Evolutionary conservation across 2,113 vertebrate species (phyloP).

Genomic region (Hydrochoerus hydrochaeris): DNA sequence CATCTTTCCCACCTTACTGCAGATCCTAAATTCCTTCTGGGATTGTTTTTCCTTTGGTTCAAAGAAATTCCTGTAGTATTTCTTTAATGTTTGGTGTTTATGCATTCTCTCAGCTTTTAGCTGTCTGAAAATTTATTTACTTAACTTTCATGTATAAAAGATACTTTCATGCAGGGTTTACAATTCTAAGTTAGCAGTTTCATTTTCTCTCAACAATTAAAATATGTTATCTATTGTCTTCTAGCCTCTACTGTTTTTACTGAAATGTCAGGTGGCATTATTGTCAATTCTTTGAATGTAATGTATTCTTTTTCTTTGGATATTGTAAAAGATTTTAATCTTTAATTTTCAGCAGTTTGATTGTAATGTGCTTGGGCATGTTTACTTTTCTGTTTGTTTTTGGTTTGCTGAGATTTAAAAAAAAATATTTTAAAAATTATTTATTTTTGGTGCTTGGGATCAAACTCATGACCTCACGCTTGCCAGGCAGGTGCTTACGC

Average conservation of each 20-base stretch:
- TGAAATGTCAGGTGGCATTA: neutral
- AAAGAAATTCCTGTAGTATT: slow-evolving; percentile 20
- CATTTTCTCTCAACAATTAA: neutral
- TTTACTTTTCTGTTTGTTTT: neutral
- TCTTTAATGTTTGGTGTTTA: neutral
- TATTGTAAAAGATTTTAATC: neutral
- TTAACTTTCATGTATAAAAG: neutral
- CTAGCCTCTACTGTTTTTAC: neutral
- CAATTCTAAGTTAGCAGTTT: neutral
- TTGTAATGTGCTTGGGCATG: neutral
- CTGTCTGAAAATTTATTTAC: slow-evolving; percentile 20
- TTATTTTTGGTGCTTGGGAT: too few species aligned
- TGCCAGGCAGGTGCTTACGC: too few species aligned
- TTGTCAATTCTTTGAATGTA: neutral
- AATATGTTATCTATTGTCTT: neutral
- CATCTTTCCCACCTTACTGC: neutral
- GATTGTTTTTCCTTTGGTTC: neutral
- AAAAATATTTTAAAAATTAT: too few species aligned
- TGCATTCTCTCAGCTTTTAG: slow-evolving; percentile 39
- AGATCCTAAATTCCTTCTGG: slow-evolving; percentile 2
- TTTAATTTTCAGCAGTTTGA: neutral
- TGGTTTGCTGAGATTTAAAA: neutral
- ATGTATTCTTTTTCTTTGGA: neutral
- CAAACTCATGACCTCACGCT: too few species aligned
- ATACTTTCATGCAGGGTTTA: neutral